A percentile compares a stretch with the other conserved stretches of the same genome.
Conservation (phyloP, 2,797 vertebrate species). For the Enoplosus armatus region DNA sequence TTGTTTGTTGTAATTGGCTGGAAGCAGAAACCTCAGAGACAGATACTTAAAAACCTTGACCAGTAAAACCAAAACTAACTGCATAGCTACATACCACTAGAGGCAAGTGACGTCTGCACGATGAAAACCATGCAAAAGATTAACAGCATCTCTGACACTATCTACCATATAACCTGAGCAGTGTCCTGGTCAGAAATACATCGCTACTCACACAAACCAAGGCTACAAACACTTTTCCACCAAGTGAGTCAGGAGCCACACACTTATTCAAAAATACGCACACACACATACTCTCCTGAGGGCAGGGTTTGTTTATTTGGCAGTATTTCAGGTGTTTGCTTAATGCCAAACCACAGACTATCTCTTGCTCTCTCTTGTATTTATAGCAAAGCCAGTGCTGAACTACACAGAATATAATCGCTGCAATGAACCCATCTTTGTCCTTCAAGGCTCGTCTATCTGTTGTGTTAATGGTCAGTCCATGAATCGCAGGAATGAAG, state of each 20-base stretch:
- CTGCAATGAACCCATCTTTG: not conserved
- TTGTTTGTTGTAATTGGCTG: not conserved
- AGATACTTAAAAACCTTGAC: not conserved
- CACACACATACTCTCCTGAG: conserved; percentile 14
- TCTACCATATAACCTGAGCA: not conserved
- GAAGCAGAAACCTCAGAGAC: not conserved
- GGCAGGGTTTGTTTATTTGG: conserved; percentile 23
- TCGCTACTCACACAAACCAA: not conserved
- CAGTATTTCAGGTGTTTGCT: conserved; percentile 23
- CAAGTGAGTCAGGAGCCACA: not conserved
- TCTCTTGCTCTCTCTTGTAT: conserved; percentile 8
- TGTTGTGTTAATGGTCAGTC: not conserved
- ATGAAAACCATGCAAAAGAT: no score
- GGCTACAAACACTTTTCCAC: conserved; percentile 13
- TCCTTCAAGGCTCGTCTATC: not conserved
- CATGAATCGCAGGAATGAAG: not conserved
- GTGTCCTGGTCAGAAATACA: not conserved
- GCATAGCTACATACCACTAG: not conserved
- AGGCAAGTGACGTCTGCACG: not conserved
- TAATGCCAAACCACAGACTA: not conserved
- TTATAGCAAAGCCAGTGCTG: conserved; percentile 16
- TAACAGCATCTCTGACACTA: not conserved
- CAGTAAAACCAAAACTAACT: not conserved
- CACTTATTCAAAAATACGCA: not conserved
- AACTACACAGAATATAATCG: not conserved